Evolutionary conservation across 2,888 invertebrate species (phyloP).

Genomic region (Glomeris marginata): DNA sequence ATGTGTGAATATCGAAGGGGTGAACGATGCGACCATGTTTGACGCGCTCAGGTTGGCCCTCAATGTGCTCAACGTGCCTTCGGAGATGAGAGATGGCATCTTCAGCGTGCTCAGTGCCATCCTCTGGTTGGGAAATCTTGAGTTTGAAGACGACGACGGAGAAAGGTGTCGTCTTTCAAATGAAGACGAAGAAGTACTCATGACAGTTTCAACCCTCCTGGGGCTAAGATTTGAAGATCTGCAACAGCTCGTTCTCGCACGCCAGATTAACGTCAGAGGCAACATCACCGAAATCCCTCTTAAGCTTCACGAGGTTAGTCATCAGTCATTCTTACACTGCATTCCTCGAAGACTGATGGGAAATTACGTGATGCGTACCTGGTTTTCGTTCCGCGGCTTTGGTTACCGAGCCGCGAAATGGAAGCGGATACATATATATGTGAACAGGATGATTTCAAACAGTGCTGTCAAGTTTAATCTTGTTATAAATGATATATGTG

Average conservation of each 20-base stretch:
- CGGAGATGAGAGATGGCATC: conserved; percentile 72
- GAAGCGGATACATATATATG: too few relatives aligned
- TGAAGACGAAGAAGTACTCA: conserved; percentile 53
- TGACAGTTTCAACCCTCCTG: conserved; percentile 53
- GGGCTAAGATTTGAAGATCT: conserved; percentile 60
- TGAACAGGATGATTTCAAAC: too few relatives aligned
- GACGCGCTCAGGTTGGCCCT: conserved; percentile 76
- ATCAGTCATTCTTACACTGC: not conserved
- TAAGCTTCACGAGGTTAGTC: conserved; percentile 61
- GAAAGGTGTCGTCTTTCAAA: conserved; percentile 61
- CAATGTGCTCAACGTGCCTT: conserved; percentile 71
- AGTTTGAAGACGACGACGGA: conserved; percentile 74
- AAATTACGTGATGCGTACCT: too few relatives aligned
- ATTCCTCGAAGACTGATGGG: too few relatives aligned
- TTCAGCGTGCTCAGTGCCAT: conserved; percentile 77
- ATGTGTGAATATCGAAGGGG: conserved; percentile 48
- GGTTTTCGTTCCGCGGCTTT: not conserved
- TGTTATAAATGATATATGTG: too few relatives aligned
- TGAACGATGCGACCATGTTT: conserved; percentile 51
- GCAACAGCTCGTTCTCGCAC: conserved; percentile 51
- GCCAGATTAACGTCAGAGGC: conserved; percentile 82
- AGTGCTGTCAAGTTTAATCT: too few relatives aligned
- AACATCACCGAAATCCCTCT: conserved; percentile 85
- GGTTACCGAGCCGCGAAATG: not conserved
- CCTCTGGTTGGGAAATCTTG: conserved; percentile 76